A percentile compares a stretch with the other conserved stretches of the same genome.
Conservation (phyloP, 2,797 vertebrate genomes). For the Neolamprologus multifasciatus region DNA sequence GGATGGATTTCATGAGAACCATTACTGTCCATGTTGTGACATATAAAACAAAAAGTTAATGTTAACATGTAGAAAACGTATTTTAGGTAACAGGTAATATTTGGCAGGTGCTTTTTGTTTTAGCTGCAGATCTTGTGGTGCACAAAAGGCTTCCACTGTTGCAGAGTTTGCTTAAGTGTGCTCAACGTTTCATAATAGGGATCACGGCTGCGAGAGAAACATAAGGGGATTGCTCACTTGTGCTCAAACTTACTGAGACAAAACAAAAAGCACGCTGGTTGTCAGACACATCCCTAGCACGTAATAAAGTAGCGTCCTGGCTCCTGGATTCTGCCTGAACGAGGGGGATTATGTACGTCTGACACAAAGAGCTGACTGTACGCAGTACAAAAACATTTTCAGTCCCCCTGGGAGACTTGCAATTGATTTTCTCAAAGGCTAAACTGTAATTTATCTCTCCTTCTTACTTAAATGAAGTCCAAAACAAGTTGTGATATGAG, state of each 20-base stretch:
- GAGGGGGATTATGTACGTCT: slow-evolving; percentile 53
- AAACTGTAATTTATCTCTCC: slow-evolving; percentile 47
- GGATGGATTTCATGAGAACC: slow-evolving; percentile 1
- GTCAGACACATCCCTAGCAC: slow-evolving; percentile 52
- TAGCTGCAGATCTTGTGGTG: neutral
- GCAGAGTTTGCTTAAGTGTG: slow-evolving; percentile 24
- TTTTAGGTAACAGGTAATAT: neutral
- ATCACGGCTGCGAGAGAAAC: slow-evolving; percentile 27
- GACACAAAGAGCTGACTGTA: slow-evolving; percentile 56
- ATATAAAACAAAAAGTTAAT: neutral
- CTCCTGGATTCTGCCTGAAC: slow-evolving; percentile 40
- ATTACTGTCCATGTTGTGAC: neutral
- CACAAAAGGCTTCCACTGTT: neutral
- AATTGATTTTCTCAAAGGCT: slow-evolving; percentile 61
- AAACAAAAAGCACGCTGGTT: slow-evolving; percentile 50
- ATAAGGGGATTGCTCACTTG: slow-evolving; percentile 32
- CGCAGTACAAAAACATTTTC: slow-evolving; percentile 22
- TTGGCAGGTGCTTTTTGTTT: neutral
- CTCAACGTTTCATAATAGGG: slow-evolving; percentile 44
- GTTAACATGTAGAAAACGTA: neutral
- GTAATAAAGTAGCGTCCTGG: slow-evolving; percentile 54
- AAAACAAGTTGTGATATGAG: slow-evolving; percentile 26
- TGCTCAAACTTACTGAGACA: slow-evolving; percentile 58
- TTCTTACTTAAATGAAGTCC: slow-evolving; percentile 28
- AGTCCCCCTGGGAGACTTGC: slow-evolving; percentile 9